Conservation (phyloP, 2,113 vertebrate species). For the Plecotus auritus region DNA sequence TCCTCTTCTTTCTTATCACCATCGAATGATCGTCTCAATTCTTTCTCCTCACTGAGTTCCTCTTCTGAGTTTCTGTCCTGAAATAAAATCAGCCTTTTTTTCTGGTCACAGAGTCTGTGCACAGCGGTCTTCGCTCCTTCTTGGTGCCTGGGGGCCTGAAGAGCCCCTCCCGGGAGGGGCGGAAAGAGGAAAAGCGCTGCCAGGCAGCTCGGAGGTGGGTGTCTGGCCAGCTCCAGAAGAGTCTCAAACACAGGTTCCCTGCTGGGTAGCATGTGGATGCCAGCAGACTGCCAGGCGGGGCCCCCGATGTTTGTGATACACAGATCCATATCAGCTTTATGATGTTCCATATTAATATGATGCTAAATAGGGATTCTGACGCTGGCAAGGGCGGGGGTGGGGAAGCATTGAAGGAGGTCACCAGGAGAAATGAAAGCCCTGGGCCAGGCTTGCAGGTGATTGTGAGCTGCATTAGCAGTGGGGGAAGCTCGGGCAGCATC, state of each 20-base stretch:
- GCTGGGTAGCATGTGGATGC: constrained; percentile 41
- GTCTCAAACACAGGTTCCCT: constrained; percentile 47
- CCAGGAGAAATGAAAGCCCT: background rate
- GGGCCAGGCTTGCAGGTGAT: constrained; percentile 45
- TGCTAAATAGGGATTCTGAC: constrained; percentile 54
- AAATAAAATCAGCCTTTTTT: background rate
- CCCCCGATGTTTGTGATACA: constrained; percentile 57
- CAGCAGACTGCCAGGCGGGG: constrained; percentile 61
- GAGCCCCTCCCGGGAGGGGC: background rate
- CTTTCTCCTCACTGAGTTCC: background rate
- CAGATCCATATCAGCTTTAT: constrained; percentile 46
- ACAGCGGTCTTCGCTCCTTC: background rate
- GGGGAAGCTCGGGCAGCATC: constrained; percentile 46
- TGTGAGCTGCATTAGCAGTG: constrained; percentile 27
- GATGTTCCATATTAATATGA: constrained; percentile 67
- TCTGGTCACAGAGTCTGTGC: background rate
- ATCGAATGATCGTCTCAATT: background rate
- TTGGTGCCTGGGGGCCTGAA: background rate
- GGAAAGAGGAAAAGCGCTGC: background rate
- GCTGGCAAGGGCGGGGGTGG: background rate
- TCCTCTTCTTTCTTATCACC: background rate
- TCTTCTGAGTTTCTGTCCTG: background rate
- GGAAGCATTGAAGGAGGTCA: constrained; percentile 2
- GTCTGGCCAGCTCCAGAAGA: constrained; percentile 39
- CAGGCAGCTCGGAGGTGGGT: constrained; percentile 14